Percentiles rank a stretch among this genome's conserved stretches.
These are phyloP conservation scores for Periplaneta americana DNA, from an alignment of 1,140 invertebrate species.

Conservation along the genomic window DNA sequence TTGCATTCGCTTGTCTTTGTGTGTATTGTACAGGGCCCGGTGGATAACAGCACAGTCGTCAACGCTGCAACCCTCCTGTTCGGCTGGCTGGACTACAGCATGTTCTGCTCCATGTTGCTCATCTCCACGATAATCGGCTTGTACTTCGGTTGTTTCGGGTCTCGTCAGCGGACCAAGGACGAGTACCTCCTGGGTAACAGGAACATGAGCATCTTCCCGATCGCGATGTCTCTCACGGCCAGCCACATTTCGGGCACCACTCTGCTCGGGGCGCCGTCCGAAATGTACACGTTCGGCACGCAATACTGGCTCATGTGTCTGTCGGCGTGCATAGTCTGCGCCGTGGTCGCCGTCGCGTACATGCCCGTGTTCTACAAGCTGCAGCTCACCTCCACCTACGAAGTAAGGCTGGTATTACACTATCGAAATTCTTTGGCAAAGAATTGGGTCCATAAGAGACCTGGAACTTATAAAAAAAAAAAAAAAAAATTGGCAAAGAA, in stretches of 20 bases:
- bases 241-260: conserved; percentile 87
- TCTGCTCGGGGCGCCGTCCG: conserved; percentile 78
- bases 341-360: conserved; percentile 64
- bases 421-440: too few species aligned
- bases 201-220: conserved; percentile 49
- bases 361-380: conserved; percentile 78
- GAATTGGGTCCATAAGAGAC: too few species aligned
- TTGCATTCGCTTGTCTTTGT: too few species aligned
- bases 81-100: conserved; percentile 40
- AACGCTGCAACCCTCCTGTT: background rate
- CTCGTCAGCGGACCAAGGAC: conserved; percentile 44
- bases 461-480: too few species aligned
- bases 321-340: conserved; percentile 56
- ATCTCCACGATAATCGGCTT: conserved; percentile 52
- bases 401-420: too few species aligned
- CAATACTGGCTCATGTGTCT: conserved; percentile 74
- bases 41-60: background rate
- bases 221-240: conserved; percentile 50
- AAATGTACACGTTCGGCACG: conserved; percentile 81
- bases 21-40: background rate
- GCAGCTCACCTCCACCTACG: conserved; percentile 74
- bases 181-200: conserved; percentile 57
- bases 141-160: conserved; percentile 52
- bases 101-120: conserved; percentile 47
- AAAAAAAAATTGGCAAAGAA: background rate